A percentile compares a stretch with the other conserved stretches of the same genome.
Evolutionary conservation across 2,797 vertebrate genomes (phyloP).

Genomic region (Chrysocyon brachyurus): DNA sequence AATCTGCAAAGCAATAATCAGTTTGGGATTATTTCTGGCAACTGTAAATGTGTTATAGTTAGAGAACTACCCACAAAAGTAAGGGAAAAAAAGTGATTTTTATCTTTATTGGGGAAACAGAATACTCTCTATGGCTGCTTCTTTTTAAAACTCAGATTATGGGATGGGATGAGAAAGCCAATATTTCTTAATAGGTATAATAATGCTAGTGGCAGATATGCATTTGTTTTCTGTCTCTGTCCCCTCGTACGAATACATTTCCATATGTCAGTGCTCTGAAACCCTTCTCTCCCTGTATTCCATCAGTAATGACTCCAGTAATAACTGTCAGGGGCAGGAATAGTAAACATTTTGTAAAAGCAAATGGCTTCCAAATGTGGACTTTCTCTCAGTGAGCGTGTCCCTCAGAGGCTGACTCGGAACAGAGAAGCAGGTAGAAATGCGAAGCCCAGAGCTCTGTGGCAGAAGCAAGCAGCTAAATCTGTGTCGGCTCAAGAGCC

Average conservation of each 20-base stretch:
- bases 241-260: not conserved
- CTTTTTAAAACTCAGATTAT: not conserved
- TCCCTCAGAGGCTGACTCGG: not conserved
- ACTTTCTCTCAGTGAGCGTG: slow-evolving; percentile 74
- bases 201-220: accelerated
- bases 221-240: slow-evolving; percentile 59
- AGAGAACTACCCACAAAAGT: slow-evolving; percentile 51
- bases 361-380: slow-evolving; percentile 84
- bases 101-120: slow-evolving; percentile 63
- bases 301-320: slow-evolving; percentile 66
- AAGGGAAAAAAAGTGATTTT: not conserved
- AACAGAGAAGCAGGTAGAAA: not conserved
- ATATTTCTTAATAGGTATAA: not conserved
- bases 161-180: slow-evolving; percentile 23
- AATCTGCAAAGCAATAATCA: slow-evolving; percentile 62
- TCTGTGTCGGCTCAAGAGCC: not conserved
- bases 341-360: slow-evolving; percentile 81
- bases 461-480: not conserved
- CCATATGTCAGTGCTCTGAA: not conserved
- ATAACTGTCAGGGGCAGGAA: slow-evolving; percentile 79
- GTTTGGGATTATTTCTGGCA: slow-evolving; percentile 68
- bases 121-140: not conserved
- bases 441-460: not conserved
- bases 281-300: slow-evolving; percentile 67
- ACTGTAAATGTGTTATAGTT: slow-evolving; percentile 44